Percentiles rank a stretch among this genome's conserved stretches.
phyloP scores from a whole-genome alignment of 2,888 invertebrate species.

The Aricia artaxerxes region DNA sequence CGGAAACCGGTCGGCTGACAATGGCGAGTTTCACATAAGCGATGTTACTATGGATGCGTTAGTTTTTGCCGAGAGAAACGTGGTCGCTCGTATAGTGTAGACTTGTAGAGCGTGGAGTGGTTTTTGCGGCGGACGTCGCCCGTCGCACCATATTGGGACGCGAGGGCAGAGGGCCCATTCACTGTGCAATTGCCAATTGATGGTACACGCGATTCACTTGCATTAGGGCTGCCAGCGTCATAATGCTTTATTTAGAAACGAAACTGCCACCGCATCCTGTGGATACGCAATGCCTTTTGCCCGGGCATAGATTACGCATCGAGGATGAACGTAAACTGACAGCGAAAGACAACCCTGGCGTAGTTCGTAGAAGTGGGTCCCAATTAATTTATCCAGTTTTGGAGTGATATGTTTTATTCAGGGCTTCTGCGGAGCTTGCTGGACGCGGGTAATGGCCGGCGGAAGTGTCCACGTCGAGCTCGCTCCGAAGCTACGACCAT shows the following conservation, averaged over 20 bases:
- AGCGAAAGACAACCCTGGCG: constrained; percentile 40
- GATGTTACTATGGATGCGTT: constrained; percentile 38
- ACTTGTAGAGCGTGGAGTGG: constrained; percentile 31
- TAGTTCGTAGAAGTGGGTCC: constrained; percentile 56
- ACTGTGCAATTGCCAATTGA: constrained; percentile 67
- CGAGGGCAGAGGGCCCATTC: constrained; percentile 65
- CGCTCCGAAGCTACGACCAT: neutral
- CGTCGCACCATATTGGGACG: constrained; percentile 52
- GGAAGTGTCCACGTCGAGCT: constrained; percentile 3
- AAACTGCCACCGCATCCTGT: constrained; percentile 28
- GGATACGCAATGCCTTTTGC: neutral
- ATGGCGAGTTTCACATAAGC: constrained; percentile 39
- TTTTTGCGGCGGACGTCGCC: constrained; percentile 44
- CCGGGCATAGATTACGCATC: neutral
- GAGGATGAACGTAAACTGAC: neutral
- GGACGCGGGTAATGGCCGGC: constrained; percentile 33
- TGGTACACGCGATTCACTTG: constrained; percentile 54
- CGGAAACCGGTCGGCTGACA: constrained; percentile 28
- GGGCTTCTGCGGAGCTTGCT: constrained; percentile 35
- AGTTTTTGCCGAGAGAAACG: constrained; percentile 37
- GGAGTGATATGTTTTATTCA: constrained; percentile 59
- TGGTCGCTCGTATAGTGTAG: constrained; percentile 28
- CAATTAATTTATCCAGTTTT: constrained; percentile 67
- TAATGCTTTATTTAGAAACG: constrained; percentile 21
- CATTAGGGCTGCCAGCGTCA: constrained; percentile 47